Percentiles rank a stretch among this genome's conserved stretches.
Evolutionary conservation across 2,113 vertebrate genomes (phyloP).

Genomic region (Pachypanchax playfairii): DNA sequence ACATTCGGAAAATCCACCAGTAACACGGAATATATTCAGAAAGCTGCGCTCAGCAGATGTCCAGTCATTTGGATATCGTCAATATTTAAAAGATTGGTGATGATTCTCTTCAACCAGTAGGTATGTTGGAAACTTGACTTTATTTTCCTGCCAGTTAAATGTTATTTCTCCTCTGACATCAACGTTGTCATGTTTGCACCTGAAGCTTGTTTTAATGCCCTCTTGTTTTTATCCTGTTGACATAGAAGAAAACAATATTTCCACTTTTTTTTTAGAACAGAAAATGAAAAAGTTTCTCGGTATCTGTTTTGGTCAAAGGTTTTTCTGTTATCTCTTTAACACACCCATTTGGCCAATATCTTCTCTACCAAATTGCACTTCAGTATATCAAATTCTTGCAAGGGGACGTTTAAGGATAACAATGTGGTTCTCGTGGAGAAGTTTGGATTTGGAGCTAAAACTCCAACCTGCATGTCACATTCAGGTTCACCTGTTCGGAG

Average conservation of each 20-base stretch:
- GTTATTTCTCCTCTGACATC: too few species aligned
- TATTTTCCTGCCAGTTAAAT: background rate
- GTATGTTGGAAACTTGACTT: slow-evolving; percentile 33
- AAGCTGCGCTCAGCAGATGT: slow-evolving; percentile 29
- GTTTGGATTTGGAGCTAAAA: too few species aligned
- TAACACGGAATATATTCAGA: slow-evolving; percentile 36
- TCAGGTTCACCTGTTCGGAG: slow-evolving; percentile 43
- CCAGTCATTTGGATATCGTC: slow-evolving; percentile 30
- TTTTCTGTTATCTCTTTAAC: slow-evolving; percentile 34
- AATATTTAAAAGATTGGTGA: too few species aligned
- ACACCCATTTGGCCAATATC: slow-evolving; percentile 28
- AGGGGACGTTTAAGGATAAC: background rate
- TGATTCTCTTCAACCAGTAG: slow-evolving; percentile 37
- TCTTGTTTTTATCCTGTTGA: too few species aligned
- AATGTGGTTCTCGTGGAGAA: too few species aligned
- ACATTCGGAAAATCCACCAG: background rate
- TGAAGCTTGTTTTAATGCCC: too few species aligned
- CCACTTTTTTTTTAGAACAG: too few species aligned
- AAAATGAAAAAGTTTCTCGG: background rate
- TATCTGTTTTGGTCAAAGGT: slow-evolving; percentile 41
- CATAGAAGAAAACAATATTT: too few species aligned
- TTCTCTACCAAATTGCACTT: slow-evolving; percentile 9
- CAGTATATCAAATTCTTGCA: slow-evolving; percentile 4
- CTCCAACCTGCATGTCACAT: too few species aligned
- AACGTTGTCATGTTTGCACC: too few species aligned